Base-by-base conservation (phyloP, 2,888 invertebrate genomes). In the Apodemia duryi region DNA sequence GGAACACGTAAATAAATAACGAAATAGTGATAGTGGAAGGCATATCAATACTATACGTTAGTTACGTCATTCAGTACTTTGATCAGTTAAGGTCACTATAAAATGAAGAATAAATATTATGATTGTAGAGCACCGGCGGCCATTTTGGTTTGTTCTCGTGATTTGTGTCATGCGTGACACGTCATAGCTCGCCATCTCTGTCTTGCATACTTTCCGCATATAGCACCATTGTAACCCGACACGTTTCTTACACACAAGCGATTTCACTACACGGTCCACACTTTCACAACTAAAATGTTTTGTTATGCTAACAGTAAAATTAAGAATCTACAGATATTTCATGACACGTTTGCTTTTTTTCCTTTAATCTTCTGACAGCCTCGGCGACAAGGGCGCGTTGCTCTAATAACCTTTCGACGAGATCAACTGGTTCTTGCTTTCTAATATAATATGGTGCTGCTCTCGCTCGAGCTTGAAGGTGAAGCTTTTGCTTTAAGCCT, bases 221-320 rank as follows among this genome's bases (percentile, higher is more conserved):
- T 91, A 91, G 91, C 91, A 91, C 91, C 91, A 91, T 90, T 91
- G 91, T 91, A 91, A 91, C 83, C 90, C 88, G 91, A 91, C 89
- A 91, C 91, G 91, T 86, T 88, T 91, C 86, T 82, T 87, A 85
- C 84, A 88, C 91, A 90, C 90, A 88, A 86, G 85, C 88, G 87
- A 91, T 91, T 91, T 91, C 91, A 91, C 91, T 91, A 91, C 90
- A 90, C 85, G 81, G 83, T 88, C 84, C 83, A 87, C 89, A 91
- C 91, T 91, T 91, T 91, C 91, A 92, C 91, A 91, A 84, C 80
- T 88, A 87, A 88, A 91, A 88, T 86, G 86, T 90, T 86, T 88
- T 88, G 84, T 86, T 87, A 72, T 73, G 76, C 75, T 73, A 73
- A 83, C 81, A 83, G 69, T 68, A 68, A 71, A 84, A 61, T 89